Evolutionary conservation across 2,888 invertebrate species (phyloP).

Genomic region (Microplitis deprimator): DNA sequence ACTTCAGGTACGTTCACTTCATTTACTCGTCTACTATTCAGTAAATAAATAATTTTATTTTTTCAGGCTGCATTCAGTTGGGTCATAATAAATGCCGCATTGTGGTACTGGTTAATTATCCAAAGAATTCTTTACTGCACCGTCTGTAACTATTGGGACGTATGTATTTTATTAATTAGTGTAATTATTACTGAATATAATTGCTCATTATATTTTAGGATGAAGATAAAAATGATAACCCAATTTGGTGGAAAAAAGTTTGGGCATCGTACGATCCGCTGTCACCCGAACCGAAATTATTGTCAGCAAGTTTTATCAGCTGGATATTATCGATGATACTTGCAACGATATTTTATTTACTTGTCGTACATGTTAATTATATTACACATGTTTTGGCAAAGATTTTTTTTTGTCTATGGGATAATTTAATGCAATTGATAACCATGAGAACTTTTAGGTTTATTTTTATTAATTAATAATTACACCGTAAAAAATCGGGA

Average conservation of each 20-base stretch:
- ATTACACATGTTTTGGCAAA: background rate
- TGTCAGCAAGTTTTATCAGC: constrained; percentile 64
- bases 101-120: constrained; percentile 64
- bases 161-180: constrained; percentile 49
- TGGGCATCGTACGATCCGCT: constrained; percentile 64
- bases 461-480: background rate
- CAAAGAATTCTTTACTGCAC: constrained; percentile 65
- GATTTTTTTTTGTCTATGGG: constrained; percentile 26
- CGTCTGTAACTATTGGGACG: constrained; percentile 63
- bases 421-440: constrained; percentile 32
- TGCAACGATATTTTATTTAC: constrained; percentile 51
- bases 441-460: constrained; percentile 17
- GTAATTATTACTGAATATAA: constrained; percentile 7
- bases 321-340: constrained; percentile 64
- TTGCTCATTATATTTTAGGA: constrained; percentile 50
- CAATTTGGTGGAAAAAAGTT: constrained; percentile 65
- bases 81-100: constrained; percentile 55
- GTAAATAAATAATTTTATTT: background rate
- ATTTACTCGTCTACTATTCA: too few relatives aligned
- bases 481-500: too few relatives aligned
- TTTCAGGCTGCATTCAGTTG: constrained; percentile 59
- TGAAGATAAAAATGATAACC: constrained; percentile 54
- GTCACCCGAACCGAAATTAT: constrained; percentile 54
- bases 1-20: constrained; percentile 54
- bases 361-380: constrained; percentile 46